A percentile compares a stretch with the other conserved stretches of the same genome.
Evolutionary conservation across 2,797 vertebrate species (phyloP).

Genomic region (Myotis findleyi): DNA sequence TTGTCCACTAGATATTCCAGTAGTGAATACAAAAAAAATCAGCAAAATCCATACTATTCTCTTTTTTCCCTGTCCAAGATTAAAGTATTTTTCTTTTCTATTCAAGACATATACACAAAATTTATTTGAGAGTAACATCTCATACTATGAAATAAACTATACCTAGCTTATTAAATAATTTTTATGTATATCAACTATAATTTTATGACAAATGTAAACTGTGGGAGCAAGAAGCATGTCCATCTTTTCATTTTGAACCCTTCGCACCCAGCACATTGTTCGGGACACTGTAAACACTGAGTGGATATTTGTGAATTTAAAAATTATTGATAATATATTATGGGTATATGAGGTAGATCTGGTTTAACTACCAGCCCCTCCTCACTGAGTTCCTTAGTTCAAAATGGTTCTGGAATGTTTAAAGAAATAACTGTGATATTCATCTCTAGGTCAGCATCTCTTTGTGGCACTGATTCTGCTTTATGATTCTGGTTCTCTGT

Average conservation of each 20-base stretch:
- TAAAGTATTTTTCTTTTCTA: neutral
- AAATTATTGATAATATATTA: neutral
- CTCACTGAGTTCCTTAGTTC: neutral
- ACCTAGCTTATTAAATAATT: neutral
- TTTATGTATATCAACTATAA: neutral
- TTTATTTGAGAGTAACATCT: conserved; percentile 1
- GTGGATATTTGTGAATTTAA: neutral
- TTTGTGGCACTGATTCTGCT: neutral
- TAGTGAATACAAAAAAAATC: neutral
- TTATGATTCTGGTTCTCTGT: neutral
- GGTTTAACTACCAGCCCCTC: neutral
- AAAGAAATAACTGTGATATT: neutral
- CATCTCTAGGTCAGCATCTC: neutral
- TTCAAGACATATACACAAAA: neutral
- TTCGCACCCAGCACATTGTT: neutral
- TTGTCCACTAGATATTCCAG: neutral
- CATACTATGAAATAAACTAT: neutral
- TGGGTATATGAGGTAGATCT: neutral
- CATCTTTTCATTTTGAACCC: neutral
- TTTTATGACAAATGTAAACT: neutral
- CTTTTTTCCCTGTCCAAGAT: neutral
- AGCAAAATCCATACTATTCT: neutral
- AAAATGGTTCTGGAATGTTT: neutral
- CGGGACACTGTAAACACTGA: neutral
- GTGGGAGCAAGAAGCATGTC: neutral